Percentiles rank a stretch among this genome's conserved stretches.
Conservation (phyloP, 2,888 invertebrate genomes). For the Eristalis arbustorum region DNA sequence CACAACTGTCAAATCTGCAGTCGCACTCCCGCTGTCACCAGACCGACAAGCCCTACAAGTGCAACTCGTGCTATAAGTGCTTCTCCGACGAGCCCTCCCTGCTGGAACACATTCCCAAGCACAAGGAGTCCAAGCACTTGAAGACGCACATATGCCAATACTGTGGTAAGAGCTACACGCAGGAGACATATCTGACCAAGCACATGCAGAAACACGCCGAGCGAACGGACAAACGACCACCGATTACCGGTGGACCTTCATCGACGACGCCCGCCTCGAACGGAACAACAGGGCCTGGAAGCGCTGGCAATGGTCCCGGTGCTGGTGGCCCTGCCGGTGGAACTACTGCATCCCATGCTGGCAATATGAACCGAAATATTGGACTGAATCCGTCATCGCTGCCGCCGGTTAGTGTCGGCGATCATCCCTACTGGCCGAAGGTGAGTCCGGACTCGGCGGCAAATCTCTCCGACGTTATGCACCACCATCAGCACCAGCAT, state of each 20-base stretch:
- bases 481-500: slow-evolving; percentile 83
- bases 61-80: slow-evolving; percentile 99
- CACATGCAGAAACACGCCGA: slow-evolving; percentile 99
- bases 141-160: slow-evolving; percentile 99
- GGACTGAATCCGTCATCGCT: slow-evolving; percentile 70
- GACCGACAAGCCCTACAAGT: slow-evolving; percentile 99
- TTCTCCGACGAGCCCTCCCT: slow-evolving; percentile 98
- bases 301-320: slow-evolving; percentile 73
- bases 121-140: slow-evolving; percentile 99
- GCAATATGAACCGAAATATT: slow-evolving; percentile 72
- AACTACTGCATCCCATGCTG: slow-evolving; percentile 55
- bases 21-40: slow-evolving; percentile 99
- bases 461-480: slow-evolving; percentile 83
- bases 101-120: slow-evolving; percentile 99
- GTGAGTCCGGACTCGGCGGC: slow-evolving; percentile 89
- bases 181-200: slow-evolving; percentile 99
- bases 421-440: slow-evolving; percentile 92
- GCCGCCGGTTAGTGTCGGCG: slow-evolving; percentile 79
- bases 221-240: slow-evolving; percentile 93
- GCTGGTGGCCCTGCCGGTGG: slow-evolving; percentile 67
- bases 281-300: slow-evolving; percentile 82
- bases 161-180: slow-evolving; percentile 99
- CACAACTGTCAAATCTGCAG: slow-evolving; percentile 99
- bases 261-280: slow-evolving; percentile 42
- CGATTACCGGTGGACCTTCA: slow-evolving; percentile 83